Base-by-base conservation (phyloP, 92 coral and sea anemone species). In the Muricea muricata region DNA sequence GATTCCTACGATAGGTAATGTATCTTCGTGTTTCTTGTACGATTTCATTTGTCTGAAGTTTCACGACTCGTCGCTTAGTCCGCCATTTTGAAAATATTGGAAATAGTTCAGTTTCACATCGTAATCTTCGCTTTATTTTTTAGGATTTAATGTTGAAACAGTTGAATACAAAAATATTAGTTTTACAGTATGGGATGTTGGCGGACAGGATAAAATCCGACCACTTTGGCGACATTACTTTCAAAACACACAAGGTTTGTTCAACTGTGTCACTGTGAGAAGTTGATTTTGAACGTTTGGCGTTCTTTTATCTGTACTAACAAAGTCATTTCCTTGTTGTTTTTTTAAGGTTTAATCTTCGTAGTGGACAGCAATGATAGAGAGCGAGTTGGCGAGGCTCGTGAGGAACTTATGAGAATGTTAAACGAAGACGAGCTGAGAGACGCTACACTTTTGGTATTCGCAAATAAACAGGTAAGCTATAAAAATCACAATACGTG, bases 361-460 rank as follows among this genome's bases (percentile, higher is more conserved):
- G 99, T 97, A 0, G 99, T 97, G 86, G 99, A 97, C 55, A 97
- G 99, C 56, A 97, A 97, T 42, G 99, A 97, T 84, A 93, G 99
- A 1, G 99, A 97, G 55, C 86, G 99, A 80, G 89, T 80, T 8
- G 87, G 87, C 7, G 99, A 97, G 78, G 99, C 99, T 5, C 87
- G 92, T 48, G 99, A 97, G 7, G 99, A 97, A 60, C 73, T 97
- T 48, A 87, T 78, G 70, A 80, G 97, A 90, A 93, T 97, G 99
- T 67, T 97, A 24, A 78, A 83, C 11, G 99, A 97, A 80, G 99
- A 97, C 54, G 99, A 97, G 82, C 97, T 97, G 0, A 81, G 99
- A 76, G 99, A 97, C 40, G 99, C 99, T 0, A 87, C 87, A 31
- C 75, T 97, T 73, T 93, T 97, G 32, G 97, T 97, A 42, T 97